These are phyloP conservation scores for Clupea harengus DNA, from an alignment of 2,113 vertebrate genomes.

Conservation along the genomic window DNA sequence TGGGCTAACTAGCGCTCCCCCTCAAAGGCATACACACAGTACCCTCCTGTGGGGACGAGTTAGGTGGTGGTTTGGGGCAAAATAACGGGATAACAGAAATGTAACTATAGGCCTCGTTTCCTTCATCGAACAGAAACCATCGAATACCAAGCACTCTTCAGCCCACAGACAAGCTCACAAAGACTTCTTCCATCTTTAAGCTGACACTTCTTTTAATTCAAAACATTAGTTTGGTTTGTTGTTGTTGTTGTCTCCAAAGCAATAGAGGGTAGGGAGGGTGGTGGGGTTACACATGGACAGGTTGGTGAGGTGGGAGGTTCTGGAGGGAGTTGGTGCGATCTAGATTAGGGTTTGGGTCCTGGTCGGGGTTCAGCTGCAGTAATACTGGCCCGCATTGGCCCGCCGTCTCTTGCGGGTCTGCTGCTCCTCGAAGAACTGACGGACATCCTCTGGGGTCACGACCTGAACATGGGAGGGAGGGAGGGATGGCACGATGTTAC, in stretches of 20 bases:
- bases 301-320: neutral
- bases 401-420: constrained; percentile 85
- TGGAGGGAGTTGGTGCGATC: neutral
- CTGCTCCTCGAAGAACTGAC: constrained; percentile 93
- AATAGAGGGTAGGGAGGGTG: neutral
- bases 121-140: neutral
- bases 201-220: neutral
- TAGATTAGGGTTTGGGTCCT: neutral
- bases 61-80: neutral
- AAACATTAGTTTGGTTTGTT: neutral
- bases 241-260: constrained; percentile 18
- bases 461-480: constrained; percentile 70
- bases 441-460: constrained; percentile 94
- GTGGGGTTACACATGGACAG: neutral
- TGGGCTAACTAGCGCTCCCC: neutral
- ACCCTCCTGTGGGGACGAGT: neutral
- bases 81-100: neutral
- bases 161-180: neutral
- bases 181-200: neutral
- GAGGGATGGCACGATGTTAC: neutral
- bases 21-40: neutral
- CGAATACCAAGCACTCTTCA: neutral
- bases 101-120: neutral
- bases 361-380: constrained; percentile 57
- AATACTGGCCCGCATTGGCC: constrained; percentile 53